phyloP scores from a whole-genome alignment of 2,113 vertebrate species.

The Gasterosteus nipponicus region DNA sequence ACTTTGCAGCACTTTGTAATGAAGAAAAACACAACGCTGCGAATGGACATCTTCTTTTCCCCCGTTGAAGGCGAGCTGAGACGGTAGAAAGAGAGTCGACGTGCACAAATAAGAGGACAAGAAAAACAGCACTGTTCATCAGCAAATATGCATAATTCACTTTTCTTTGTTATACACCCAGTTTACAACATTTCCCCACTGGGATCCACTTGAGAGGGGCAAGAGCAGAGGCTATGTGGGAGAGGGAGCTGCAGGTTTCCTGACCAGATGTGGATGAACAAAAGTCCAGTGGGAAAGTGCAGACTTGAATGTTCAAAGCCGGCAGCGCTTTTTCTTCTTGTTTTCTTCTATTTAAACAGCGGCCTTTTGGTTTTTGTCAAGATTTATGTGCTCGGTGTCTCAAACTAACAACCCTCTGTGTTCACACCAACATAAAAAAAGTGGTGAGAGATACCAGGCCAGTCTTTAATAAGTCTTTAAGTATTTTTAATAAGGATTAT shows the following conservation, averaged over 20 bases:
- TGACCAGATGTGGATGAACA: slow-evolving; percentile 13
- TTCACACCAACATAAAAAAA: slow-evolving; percentile 9
- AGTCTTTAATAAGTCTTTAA: no score
- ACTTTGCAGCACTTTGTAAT: slow-evolving; percentile 54
- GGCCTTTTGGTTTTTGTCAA: not conserved
- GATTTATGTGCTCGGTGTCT: slow-evolving; percentile 8
- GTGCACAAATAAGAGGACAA: slow-evolving; percentile 34
- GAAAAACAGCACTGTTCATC: slow-evolving; percentile 45
- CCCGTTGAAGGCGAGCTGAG: slow-evolving; percentile 14
- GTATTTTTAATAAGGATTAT: slow-evolving; percentile 12
- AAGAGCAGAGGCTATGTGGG: slow-evolving; percentile 1
- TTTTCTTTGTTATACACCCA: slow-evolving; percentile 46
- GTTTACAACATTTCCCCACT: slow-evolving; percentile 18
- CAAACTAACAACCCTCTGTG: slow-evolving; percentile 5
- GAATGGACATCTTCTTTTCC: slow-evolving; percentile 37
- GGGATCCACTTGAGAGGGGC: not conserved
- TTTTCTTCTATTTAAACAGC: slow-evolving; percentile 2
- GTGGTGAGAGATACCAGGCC: not conserved
- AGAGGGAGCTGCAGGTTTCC: slow-evolving; percentile 14
- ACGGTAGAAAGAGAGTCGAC: slow-evolving; percentile 26
- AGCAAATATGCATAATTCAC: slow-evolving; percentile 53
- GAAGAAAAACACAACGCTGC: slow-evolving; percentile 36
- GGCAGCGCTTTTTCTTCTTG: not conserved
- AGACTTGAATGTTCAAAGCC: not conserved
- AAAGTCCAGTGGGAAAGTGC: slow-evolving; percentile 20